phyloP scores from a whole-genome alignment of 2,113 vertebrate genomes.

The Chrysemys picta region DNA sequence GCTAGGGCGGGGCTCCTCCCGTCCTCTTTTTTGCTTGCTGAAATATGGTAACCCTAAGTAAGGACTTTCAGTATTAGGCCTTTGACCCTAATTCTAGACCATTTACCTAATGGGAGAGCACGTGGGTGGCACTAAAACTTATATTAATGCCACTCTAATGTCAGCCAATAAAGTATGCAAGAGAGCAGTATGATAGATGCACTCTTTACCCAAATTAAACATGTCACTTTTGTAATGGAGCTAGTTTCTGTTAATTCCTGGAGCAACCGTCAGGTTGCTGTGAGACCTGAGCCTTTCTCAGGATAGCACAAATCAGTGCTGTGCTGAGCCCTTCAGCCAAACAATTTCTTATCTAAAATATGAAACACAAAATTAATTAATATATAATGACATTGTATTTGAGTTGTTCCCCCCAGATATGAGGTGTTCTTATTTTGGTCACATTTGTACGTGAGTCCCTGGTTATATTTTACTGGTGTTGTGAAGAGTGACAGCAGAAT shows the following conservation, averaged over 20 bases:
- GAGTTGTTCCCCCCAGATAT: slow-evolving; percentile 5
- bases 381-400: slow-evolving; percentile 45
- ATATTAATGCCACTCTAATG: not conserved
- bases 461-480: slow-evolving; percentile 31
- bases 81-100: not conserved
- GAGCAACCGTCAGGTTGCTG: slow-evolving; percentile 20
- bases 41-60: no score
- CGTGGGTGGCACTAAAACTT: not conserved
- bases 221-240: not conserved
- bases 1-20: no score
- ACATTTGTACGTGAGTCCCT: slow-evolving; percentile 2
- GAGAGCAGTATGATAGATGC: not conserved
- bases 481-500: slow-evolving; percentile 52
- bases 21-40: no score
- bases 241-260: slow-evolving; percentile 57
- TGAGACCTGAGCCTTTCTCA: slow-evolving; percentile 45
- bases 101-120: not conserved
- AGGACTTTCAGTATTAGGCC: not conserved
- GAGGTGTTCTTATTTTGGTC: slow-evolving; percentile 14
- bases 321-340: slow-evolving; percentile 47
- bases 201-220: not conserved
- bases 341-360: slow-evolving; percentile 43
- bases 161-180: not conserved
- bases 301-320: slow-evolving; percentile 44
- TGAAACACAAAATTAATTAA: slow-evolving; percentile 50